phyloP scores from a whole-genome alignment of 1,140 invertebrate species.

The Apis florea region DNA sequence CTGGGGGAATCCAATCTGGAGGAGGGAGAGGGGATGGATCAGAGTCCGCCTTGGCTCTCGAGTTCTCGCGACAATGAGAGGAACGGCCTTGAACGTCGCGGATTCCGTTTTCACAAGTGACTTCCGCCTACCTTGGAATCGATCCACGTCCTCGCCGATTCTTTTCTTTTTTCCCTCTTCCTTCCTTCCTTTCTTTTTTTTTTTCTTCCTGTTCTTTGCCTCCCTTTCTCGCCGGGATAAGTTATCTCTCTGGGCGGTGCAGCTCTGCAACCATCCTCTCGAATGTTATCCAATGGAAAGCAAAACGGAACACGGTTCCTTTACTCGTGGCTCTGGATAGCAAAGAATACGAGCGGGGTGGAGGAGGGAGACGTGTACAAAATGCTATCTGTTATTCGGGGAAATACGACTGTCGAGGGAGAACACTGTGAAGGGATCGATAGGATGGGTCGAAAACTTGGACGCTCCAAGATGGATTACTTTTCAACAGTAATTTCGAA shows the following conservation, averaged over 20 bases:
- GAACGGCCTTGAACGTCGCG: slow-evolving; percentile 46
- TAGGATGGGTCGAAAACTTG: neutral
- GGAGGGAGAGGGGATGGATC: slow-evolving; percentile 10
- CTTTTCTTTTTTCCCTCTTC: neutral
- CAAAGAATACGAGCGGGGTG: slow-evolving; percentile 35
- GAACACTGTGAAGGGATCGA: slow-evolving; percentile 13
- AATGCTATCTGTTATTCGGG: slow-evolving; percentile 38
- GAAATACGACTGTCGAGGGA: slow-evolving; percentile 7
- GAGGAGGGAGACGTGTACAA: slow-evolving; percentile 11
- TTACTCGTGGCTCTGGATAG: slow-evolving; percentile 32
- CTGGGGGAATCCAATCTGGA: slow-evolving; percentile 34
- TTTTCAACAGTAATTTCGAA: too few species aligned
- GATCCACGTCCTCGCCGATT: slow-evolving; percentile 40
- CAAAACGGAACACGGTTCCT: slow-evolving; percentile 33
- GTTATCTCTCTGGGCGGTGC: slow-evolving; percentile 14
- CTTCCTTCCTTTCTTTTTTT: neutral
- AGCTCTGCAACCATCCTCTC: slow-evolving; percentile 4
- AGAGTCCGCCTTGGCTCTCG: slow-evolving; percentile 30
- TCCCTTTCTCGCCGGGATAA: neutral
- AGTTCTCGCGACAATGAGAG: slow-evolving; percentile 1
- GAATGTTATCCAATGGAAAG: slow-evolving; percentile 49
- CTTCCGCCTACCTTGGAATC: slow-evolving; percentile 54
- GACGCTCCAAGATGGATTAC: too few species aligned
- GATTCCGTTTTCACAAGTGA: slow-evolving; percentile 35
- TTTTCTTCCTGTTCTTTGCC: neutral